These are phyloP conservation scores for Cygnus olor DNA, from an alignment of 2,797 vertebrate genomes.

Conservation along the genomic window DNA sequence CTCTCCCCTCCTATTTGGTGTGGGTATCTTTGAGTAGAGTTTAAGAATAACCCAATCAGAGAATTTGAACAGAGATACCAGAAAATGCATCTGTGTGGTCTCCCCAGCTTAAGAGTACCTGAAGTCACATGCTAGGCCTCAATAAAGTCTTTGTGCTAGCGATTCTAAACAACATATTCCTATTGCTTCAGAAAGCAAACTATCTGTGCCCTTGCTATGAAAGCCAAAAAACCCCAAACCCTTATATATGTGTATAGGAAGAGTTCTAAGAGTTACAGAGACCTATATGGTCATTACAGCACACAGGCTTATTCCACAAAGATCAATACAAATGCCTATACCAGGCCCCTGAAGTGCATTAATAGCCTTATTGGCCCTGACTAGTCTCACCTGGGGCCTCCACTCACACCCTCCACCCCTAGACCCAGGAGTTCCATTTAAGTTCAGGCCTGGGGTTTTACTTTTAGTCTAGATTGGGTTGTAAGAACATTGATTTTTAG, in stretches of 20 bases:
- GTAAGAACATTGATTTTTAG: accelerated
- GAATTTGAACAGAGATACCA: background rate
- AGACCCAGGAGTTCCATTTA: background rate
- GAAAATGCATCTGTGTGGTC: background rate
- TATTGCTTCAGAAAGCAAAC: background rate
- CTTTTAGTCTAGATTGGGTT: accelerated
- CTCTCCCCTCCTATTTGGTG: background rate
- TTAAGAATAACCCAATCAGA: background rate
- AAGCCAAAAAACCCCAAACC: background rate
- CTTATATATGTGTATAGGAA: accelerated
- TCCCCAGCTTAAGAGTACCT: background rate
- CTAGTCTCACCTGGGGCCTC: background rate
- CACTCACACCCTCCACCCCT: background rate
- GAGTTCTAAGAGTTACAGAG: accelerated
- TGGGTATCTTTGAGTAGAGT: background rate
- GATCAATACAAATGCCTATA: accelerated
- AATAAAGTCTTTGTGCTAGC: background rate
- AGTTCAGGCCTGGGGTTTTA: background rate
- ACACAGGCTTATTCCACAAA: background rate
- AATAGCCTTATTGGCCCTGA: background rate
- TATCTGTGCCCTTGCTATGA: background rate
- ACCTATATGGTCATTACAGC: accelerated
- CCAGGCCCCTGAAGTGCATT: background rate
- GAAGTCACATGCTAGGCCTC: background rate
- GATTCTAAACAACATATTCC: background rate